Base-by-base conservation (phyloP, 2,113 vertebrate species). In the Helogale parvula region DNA sequence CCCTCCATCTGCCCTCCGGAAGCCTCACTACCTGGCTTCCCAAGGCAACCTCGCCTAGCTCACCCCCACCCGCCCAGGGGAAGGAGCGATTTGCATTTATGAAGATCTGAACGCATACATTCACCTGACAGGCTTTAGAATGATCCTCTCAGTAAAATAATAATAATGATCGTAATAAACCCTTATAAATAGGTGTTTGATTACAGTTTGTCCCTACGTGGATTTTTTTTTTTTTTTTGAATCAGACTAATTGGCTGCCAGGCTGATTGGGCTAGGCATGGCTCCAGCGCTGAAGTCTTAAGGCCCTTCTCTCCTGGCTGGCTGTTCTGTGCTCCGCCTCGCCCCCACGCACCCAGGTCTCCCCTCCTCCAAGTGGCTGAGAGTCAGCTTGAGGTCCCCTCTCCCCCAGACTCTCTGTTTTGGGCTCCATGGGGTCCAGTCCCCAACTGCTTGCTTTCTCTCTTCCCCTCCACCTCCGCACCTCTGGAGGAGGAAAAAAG, bases 171-270 rank as follows among this genome's bases (percentile, higher is more conserved):
- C 96, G 0, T 94, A 98, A 98, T 98, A 98, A 98, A 98, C 97
- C 82, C 97, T 98, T 97, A 97, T 97, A 98, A 98, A 98, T 98
- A 98, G 97, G 98, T 98, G 97, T 98, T 98, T 98, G 98, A 98
- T 98, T 98, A 97, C 97, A 96, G 95, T 98, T 98, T 98, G 98
- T 98, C 97, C 97, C 93, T 97, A 96, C 0, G 23, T 96, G 94
- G 94, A 15, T 93, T 81, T 94, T 97, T 97, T 97, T 98, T 97
- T 82, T 94, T 97, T 97, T 97, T 98, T 97, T 98, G 96, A 98
- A 98, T 98, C 98, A 98, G 95, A 94, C 97, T 98, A 98, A 98
- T 98, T 98, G 97, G 97, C 96, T 98, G 96, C 96, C 94, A 89
- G 85, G 88, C 90, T 98, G 98, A 97, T 98, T 96, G 96, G 95